Evolutionary conservation across 2,797 vertebrate genomes (phyloP).

Genomic region (Echiichthys vipera): DNA sequence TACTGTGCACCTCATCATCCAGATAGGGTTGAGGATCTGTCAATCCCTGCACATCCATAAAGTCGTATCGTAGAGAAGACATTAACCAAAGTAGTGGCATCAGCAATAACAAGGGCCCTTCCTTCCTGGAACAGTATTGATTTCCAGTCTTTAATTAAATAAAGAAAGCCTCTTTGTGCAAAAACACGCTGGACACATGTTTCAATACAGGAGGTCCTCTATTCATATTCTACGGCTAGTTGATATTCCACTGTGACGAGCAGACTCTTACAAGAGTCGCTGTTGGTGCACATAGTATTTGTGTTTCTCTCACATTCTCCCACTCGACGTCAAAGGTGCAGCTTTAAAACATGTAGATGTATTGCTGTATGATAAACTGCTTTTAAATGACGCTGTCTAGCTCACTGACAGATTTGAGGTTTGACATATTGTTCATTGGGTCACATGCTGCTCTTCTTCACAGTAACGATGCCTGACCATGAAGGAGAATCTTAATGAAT

Average conservation of each 20-base stretch:
- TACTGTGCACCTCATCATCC: background rate
- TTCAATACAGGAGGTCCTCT: constrained; percentile 4
- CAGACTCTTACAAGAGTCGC: background rate
- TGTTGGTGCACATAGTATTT: background rate
- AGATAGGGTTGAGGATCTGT: background rate
- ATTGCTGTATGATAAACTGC: background rate
- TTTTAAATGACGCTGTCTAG: background rate
- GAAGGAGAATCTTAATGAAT: background rate
- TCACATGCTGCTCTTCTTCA: background rate
- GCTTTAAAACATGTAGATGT: background rate
- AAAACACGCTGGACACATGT: constrained; percentile 4
- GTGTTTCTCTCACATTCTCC: background rate
- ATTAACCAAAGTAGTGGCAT: constrained; percentile 65
- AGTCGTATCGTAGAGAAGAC: constrained; percentile 21
- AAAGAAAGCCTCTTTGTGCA: constrained; percentile 48
- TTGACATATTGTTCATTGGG: background rate
- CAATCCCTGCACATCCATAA: constrained; percentile 25
- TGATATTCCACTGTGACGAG: background rate
- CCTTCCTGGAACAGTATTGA: constrained; percentile 75
- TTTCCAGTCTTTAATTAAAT: constrained; percentile 69
- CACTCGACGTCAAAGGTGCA: background rate
- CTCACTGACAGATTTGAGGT: background rate
- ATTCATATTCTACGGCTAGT: background rate
- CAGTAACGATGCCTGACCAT: background rate
- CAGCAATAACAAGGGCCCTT: constrained; percentile 65